Base-by-base conservation (phyloP, 2,888 invertebrate species). In the Lithophane leautieri region DNA sequence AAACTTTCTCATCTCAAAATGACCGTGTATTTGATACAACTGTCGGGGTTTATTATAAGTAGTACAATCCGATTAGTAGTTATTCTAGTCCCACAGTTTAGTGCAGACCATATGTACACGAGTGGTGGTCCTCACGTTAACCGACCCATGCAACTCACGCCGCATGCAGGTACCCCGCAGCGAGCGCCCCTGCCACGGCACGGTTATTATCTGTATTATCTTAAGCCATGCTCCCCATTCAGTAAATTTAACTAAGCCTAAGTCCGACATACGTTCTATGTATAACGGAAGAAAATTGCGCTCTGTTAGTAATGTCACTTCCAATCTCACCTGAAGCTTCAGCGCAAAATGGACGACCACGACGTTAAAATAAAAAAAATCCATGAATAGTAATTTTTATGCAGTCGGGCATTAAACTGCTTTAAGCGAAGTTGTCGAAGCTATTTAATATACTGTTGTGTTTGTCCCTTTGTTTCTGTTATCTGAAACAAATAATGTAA, bases 151-250 rank as follows among this genome's bases (percentile, higher is more conserved):
- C 70, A 73, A 58, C 52, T 68, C 47, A 73, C 61, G 65, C 12
- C 22, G 28, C 40, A 52, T 58, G 60, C 60, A 71, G 42, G 54
- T 65, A 54, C 58, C 58, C 52, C 44, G n/a, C 47, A 62, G n/a
- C 44, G 12, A 66, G 61, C 65, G 34, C 42, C 67, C 9, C 60
- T 12, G 42, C 40, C 56, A 44, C n/a, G 52, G 40, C 58, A 34
- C 60, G 9, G 68, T 81, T 66, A 81, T 71, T 84, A 61, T 54
- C 40, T 28, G 81, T n/a, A n/a, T n/a, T n/a, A n/a, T n/a, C n/a
- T n/a, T n/a, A n/a, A n/a, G n/a, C n/a, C n/a, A n/a, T n/a, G n/a
- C n/a, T n/a, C n/a, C n/a, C n/a, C 28, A 68, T 58, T 40, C 60
- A 42, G 63, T n/a, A 54, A 81, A 77, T 83, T 72, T 70, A 70